Conservation (phyloP, 2,888 invertebrate species). For the Rhagonycha lutea region DNA sequence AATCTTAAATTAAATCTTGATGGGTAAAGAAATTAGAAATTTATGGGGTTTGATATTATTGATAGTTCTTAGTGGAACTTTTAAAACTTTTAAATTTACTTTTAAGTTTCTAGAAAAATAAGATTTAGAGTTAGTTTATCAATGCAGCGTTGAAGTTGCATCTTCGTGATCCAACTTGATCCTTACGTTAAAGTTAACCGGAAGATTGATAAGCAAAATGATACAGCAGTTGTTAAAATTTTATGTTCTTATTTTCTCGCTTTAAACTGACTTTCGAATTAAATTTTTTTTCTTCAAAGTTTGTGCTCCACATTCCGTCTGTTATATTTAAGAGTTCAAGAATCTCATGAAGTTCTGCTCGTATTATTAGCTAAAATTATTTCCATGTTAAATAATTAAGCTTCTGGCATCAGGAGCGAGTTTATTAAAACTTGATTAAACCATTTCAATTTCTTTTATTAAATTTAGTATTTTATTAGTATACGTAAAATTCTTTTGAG, state of each 20-base stretch:
- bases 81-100: no score
- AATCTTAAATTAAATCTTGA: not conserved
- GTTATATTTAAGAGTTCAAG: not conserved
- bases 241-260: no score
- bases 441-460: not conserved
- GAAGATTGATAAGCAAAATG: not conserved
- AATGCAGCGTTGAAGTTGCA: not conserved
- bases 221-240: not conserved
- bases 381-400: not conserved
- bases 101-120: not conserved
- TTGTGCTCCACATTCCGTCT: not conserved
- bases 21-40: not conserved
- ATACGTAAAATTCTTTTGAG: not conserved
- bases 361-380: not conserved
- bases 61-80: no score
- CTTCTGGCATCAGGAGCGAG: not conserved
- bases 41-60: not conserved
- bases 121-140: not conserved
- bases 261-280: no score
- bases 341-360: not conserved
- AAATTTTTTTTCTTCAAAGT: not conserved
- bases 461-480: not conserved
- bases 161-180: not conserved
- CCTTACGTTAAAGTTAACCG: not conserved
- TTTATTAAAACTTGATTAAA: not conserved